Base-by-base conservation (phyloP, 2,797 vertebrate genomes). In the Xiphophorus birchmanni region DNA sequence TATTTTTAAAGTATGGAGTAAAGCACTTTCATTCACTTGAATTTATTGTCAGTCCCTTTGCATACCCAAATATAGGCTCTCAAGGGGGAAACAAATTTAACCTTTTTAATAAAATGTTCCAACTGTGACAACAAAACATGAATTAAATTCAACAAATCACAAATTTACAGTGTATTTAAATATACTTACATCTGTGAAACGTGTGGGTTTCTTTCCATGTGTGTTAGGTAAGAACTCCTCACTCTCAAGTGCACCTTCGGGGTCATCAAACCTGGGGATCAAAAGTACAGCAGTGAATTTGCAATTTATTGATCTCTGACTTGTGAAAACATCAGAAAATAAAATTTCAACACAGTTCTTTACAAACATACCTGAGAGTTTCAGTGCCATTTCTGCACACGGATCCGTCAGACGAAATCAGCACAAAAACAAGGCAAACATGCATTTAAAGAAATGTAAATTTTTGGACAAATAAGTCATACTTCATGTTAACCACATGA, bases 151-250 rank as follows among this genome's bases (percentile, higher is more conserved):
- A 48, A 48, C 47, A 18, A 12, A 35, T 29, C 42, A 4, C 4
- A 17, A 26, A 44, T 5, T n/a, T 10, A 45, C 7, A 0, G 4
- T 26, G 42, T 15, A 15, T 45, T 12, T 72, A 72, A 17, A 72
- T 45, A 45, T 12, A 95, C 98, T 97, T 94, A 99, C 98, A 1
- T 99, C 98, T 0, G 97, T 99, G 92, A 99, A 99, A 80, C 96
- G 96, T 0, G 93, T 92, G 7, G 96, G 95, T 78, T 97, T 97
- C 95, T 98, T 99, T 92, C 95, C 94, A 0, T 94, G 85, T 0
- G 92, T 81, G 0, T 92, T 96, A 76, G 97, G 96, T 56, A 99
- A 90, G 92, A 99, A 99, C 88, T 96, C 97, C 79, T 97, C 95
- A 81, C 94, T 96, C 91, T 98, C 98, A 52, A 89, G 42, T 0